phyloP scores from a whole-genome alignment of 2,797 vertebrate species.

The Fratercula arctica region DNA sequence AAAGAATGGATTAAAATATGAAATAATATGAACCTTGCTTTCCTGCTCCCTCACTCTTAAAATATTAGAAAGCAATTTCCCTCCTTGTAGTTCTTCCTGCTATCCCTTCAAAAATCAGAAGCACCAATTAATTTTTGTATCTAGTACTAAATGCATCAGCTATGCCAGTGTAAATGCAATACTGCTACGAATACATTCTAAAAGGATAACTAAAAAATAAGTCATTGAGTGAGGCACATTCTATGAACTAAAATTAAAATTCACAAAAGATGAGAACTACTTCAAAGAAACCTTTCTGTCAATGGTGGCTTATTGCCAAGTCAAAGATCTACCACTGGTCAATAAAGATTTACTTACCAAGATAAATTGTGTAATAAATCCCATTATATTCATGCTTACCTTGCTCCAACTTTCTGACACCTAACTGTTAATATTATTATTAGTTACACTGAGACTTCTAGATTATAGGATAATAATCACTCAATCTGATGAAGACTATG shows the following conservation, averaged over 20 bases:
- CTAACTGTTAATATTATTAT: not conserved
- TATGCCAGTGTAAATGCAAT: not conserved
- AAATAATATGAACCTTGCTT: not conserved
- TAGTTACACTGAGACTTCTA: not conserved
- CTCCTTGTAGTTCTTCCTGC: not conserved
- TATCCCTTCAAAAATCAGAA: not conserved
- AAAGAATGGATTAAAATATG: not conserved
- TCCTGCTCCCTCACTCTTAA: not conserved
- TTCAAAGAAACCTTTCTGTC: not conserved
- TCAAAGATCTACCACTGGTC: not conserved
- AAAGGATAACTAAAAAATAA: not conserved
- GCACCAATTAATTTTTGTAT: not conserved
- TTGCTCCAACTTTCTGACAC: not conserved
- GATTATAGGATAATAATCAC: conserved; percentile 10
- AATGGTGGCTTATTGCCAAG: not conserved
- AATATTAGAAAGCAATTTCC: not conserved
- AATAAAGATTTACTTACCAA: not conserved
- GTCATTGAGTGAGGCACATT: not conserved
- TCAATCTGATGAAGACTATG: not conserved
- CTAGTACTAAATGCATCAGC: not conserved
- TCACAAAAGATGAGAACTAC: not conserved
- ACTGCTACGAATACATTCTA: not conserved
- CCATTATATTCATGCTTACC: not conserved
- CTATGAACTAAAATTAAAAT: not conserved
- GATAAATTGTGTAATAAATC: not conserved